Base-by-base conservation (phyloP, 1,140 invertebrate genomes). In the Drosophila murphyi region DNA sequence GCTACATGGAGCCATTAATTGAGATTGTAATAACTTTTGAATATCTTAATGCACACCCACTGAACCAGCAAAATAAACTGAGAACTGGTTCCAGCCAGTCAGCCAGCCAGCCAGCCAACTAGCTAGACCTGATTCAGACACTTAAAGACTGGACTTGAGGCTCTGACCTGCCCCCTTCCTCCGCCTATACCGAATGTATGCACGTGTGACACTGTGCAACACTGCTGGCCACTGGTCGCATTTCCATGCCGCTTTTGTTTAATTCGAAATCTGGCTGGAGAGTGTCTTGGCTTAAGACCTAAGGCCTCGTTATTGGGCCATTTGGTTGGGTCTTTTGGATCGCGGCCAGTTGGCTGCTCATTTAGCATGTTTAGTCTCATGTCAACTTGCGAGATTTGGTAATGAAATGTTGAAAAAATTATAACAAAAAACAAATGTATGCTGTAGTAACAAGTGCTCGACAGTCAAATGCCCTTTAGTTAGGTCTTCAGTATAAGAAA, bases 321-420 rank as follows among this genome's bases (percentile, higher is more conserved):
- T 45, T 72, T 64, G 69, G 52, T 60, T 62, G 63, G 29, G 48
- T 65, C 55, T 54, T 47, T 72, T 51, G 29, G 71, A 56, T 69
- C 72, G 64, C 64, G 41, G 64, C 50, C 64, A 69, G 43, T 62
- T 62, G 29, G 57, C 56, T 56, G 65, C 65, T 70, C 72, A 70
- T 74, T 74, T 74, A 74, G 65, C 72, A 70, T 74, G 72, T 74
- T 74, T 74, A 74, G 57, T 57, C 69, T 60, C 56, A 54, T 73
- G 71, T 73, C 71, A 73, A 61, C 64, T 50, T 55, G 71, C 50
- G 56, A 73, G 71, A 55, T 73, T 73, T 61, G 71, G 64, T 73
- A 73, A 69, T 73, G 71, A 69, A 73, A 73, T 69, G 51, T 56
- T 28, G 12, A 47, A 59, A 32, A 31, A 32, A 54, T 8, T 6